Evolutionary conservation across 1,140 invertebrate species (phyloP), one percentile per base, ranked within the genome.

Genomic region (Teleogryllus occipitalis): DNA sequence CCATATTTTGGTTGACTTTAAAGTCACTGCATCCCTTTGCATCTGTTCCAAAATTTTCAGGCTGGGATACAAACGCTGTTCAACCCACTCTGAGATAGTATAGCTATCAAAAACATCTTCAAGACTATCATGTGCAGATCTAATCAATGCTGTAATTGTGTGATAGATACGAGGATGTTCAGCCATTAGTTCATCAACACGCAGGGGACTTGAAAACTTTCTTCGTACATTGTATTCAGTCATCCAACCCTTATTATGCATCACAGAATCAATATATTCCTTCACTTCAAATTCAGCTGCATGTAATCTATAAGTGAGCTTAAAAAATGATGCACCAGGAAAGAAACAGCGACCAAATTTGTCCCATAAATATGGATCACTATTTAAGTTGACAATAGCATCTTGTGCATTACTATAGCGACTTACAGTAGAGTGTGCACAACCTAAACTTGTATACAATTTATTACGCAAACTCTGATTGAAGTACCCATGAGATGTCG

Each of bases 141-240:
- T 88, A 0, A 91, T 89, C 75, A 95, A 86, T 22, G 87, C 87
- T 48, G 89, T 83, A 54, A 92, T 83, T 72, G 90, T 89, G 83
- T 91, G 89, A 81, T 91, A 91, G 18, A 91, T 84, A 54, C 88
- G 87, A 15, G 92, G 89, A 76, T 93, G 87, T 77, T 94, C 92
- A 10, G 84, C 83, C 22, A 92, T 89, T 27, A 91, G 87, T 83
- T 92, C 92, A 80, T 93, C 92, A 0, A 96, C 88, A 12, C 94
- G 87, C 81, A 92, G 88, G 0, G 93, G 92, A 81, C 90, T 92
- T 7, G 93, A 92, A 81, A 92, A 95, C 81, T 92, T 93, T 82
- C 93, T 90, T n/a, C 92, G 89, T 1, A 94, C 87, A 84, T 95
- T 95, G 83, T 95, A 96, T 8, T 91, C 89, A 8, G 93, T 95